A percentile compares a stretch with the other conserved stretches of the same genome.
These are phyloP conservation scores for Chrysolina haemoptera DNA, from an alignment of 2,888 invertebrate species.

Conservation along the genomic window DNA sequence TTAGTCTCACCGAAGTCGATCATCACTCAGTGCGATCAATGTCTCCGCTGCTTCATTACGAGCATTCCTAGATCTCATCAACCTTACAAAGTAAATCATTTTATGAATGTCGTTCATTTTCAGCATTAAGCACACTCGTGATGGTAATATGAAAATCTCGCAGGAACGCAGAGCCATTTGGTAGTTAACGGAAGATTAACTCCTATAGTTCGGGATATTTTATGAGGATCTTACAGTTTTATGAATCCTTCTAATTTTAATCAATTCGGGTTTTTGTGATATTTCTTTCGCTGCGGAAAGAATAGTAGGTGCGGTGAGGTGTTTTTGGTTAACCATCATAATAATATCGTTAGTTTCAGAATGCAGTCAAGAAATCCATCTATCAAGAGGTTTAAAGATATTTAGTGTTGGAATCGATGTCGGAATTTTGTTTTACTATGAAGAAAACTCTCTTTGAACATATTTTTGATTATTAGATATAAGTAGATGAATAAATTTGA, in stretches of 20 bases:
- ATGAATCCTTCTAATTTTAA: neutral
- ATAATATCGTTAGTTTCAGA: neutral
- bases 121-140: constrained; percentile 26
- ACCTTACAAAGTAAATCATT: constrained; percentile 41
- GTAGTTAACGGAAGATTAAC: constrained; percentile 35
- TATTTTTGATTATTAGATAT: too few relatives aligned
- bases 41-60: constrained; percentile 23
- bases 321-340: constrained; percentile 8
- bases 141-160: constrained; percentile 34
- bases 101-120: constrained; percentile 11
- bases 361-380: neutral
- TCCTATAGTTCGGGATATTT: constrained; percentile 8
- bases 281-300: neutral
- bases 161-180: constrained; percentile 31
- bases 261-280: constrained; percentile 2
- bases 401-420: too few relatives aligned
- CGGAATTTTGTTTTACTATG: too few relatives aligned
- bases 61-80: constrained; percentile 36
- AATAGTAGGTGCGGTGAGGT: constrained; percentile 1
- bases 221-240: constrained; percentile 5
- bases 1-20: neutral
- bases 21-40: neutral
- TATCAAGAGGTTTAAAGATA: neutral
- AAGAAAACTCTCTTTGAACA: too few relatives aligned
- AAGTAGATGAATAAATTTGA: too few relatives aligned